These are phyloP conservation scores for Philopotamus ludificatus DNA, from an alignment of 1,140 invertebrate genomes.

Conservation along the genomic window DNA sequence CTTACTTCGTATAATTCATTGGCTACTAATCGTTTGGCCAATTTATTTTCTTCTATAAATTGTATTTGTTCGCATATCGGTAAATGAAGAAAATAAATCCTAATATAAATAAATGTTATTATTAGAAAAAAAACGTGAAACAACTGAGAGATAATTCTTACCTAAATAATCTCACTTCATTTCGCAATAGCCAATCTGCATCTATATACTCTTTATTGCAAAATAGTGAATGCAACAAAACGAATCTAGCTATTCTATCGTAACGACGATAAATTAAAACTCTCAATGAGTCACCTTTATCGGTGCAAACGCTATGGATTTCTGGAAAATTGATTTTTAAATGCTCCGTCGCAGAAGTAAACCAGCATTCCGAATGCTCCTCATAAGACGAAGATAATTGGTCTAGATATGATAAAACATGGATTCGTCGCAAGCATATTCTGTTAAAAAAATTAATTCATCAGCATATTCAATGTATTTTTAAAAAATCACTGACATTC, in stretches of 20 bases:
- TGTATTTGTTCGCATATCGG: slow-evolving; percentile 16
- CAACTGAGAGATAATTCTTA: too few species aligned
- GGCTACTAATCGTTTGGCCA: too few species aligned
- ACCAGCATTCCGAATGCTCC: slow-evolving; percentile 4
- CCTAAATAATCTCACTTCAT: slow-evolving; percentile 26
- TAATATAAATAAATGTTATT: slow-evolving; percentile 11
- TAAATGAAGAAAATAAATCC: slow-evolving; percentile 15
- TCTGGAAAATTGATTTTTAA: slow-evolving; percentile 5
- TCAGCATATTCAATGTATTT: too few species aligned
- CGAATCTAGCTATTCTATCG: slow-evolving; percentile 18
- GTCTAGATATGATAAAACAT: slow-evolving; percentile 13
- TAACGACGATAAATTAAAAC: slow-evolving; percentile 19
- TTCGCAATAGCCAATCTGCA: slow-evolving; percentile 13
- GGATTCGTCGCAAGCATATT: slow-evolving; percentile 20
- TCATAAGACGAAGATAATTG: background rate
- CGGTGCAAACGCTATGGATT: slow-evolving; percentile 15
- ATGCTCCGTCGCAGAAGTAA: background rate
- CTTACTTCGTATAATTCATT: slow-evolving; percentile 14
- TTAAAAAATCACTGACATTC: too few species aligned
- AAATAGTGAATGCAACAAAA: slow-evolving; percentile 15
- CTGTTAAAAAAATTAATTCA: slow-evolving; percentile 14
- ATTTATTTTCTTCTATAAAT: slow-evolving; percentile 17
- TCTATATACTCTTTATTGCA: slow-evolving; percentile 13
- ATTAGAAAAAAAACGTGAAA: too few species aligned
- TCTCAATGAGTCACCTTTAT: background rate